Percentiles rank a stretch among this genome's conserved stretches.
phyloP scores from a whole-genome alignment of 2,888 invertebrate genomes.

The Polia nebulosa region DNA sequence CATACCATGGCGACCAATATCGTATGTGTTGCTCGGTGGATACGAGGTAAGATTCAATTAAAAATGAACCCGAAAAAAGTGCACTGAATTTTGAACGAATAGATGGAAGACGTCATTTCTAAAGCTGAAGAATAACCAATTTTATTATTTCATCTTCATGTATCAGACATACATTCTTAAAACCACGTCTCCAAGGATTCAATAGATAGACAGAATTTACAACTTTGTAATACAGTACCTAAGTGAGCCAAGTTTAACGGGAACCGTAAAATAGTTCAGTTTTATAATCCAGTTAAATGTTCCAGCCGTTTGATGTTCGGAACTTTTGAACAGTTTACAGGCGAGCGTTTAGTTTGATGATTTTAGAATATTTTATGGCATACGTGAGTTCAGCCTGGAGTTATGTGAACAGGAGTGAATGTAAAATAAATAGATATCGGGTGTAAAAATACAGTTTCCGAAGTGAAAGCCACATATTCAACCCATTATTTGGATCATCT shows the following conservation, averaged over 20 bases:
- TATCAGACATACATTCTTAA: conserved; percentile 15
- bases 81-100: too few relatives aligned
- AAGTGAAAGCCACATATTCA: too few relatives aligned
- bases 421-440: too few relatives aligned
- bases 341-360: conserved; percentile 45
- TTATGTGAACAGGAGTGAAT: too few relatives aligned
- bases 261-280: conserved; percentile 66
- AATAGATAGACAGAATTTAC: conserved; percentile 31
- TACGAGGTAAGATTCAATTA: too few relatives aligned
- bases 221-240: conserved; percentile 57
- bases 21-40: too few relatives aligned
- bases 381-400: conserved; percentile 27
- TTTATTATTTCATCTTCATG: neutral
- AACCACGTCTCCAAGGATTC: conserved; percentile 31
- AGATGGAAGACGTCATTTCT: too few relatives aligned
- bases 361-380: conserved; percentile 48
- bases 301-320: conserved; percentile 58
- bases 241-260: conserved; percentile 56
- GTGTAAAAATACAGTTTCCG: too few relatives aligned
- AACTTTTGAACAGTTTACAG: conserved; percentile 51
- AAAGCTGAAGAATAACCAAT: neutral
- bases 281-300: conserved; percentile 70
- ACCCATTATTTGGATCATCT: too few relatives aligned
- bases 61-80: too few relatives aligned
- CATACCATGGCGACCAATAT: too few relatives aligned